Percentiles rank a stretch among this genome's conserved stretches.
Conservation (phyloP, 2,113 vertebrate genomes). For the Zootoca vivipara region DNA sequence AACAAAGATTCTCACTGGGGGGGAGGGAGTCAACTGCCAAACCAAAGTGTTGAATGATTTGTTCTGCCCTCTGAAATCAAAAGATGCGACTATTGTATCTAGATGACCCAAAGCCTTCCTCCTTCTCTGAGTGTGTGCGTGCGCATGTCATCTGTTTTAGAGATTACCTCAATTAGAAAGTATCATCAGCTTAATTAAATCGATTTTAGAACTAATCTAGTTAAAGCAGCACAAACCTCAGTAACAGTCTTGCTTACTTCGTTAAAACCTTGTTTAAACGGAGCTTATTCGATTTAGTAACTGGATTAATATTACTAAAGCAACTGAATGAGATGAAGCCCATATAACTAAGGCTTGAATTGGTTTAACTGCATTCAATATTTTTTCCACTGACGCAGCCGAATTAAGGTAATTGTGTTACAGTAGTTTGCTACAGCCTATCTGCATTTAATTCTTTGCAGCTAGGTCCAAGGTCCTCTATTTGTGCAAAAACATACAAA, state of each 20-base stretch:
- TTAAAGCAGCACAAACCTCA: neutral
- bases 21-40: neutral
- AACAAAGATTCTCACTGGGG: neutral
- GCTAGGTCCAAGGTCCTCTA: neutral
- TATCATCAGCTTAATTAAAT: constrained; percentile 5
- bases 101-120: neutral
- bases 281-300: neutral
- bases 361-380: neutral
- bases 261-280: neutral
- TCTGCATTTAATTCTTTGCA: neutral
- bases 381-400: neutral
- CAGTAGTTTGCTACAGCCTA: neutral
- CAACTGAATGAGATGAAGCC: neutral
- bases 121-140: neutral
- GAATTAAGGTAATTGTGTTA: neutral
- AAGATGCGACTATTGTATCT: neutral
- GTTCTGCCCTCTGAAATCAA: neutral
- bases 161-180: constrained; percentile 4
- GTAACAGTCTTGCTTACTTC: constrained; percentile 5
- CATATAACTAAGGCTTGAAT: neutral
- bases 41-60: neutral
- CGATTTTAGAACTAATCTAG: constrained; percentile 7
- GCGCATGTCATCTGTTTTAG: neutral
- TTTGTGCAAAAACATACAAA: neutral
- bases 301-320: neutral